Evolutionary conservation across 2,113 vertebrate species (phyloP).

Genomic region (Nannobrachium achirus): DNA sequence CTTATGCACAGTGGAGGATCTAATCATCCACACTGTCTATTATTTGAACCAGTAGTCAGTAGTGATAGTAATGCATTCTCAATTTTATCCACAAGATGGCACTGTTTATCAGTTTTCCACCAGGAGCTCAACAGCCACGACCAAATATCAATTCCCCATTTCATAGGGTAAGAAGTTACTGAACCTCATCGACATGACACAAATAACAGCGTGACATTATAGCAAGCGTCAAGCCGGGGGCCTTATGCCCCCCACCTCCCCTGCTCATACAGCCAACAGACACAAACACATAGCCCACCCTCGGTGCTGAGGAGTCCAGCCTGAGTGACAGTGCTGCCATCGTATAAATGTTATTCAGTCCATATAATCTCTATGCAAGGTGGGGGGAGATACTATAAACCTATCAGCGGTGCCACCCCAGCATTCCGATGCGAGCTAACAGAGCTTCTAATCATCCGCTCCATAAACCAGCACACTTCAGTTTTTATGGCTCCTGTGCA

Average conservation of each 20-base stretch:
- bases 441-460: conserved; percentile 19
- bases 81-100: conserved; percentile 59
- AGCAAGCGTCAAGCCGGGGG: not conserved
- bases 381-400: conserved; percentile 10
- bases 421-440: not conserved
- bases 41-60: not conserved
- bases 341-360: conserved; percentile 11
- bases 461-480: conserved; percentile 10
- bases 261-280: not conserved
- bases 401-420: conserved; percentile 5
- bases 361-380: conserved; percentile 17
- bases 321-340: not conserved
- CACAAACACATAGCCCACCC: not conserved
- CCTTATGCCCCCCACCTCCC: not conserved
- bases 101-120: conserved; percentile 42
- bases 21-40: too few species aligned
- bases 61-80: not conserved
- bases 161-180: not conserved
- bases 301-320: not conserved
- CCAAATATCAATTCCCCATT: not conserved
- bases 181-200: not conserved
- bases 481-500: conserved; percentile 7
- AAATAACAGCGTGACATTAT: conserved; percentile 8
- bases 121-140: too few species aligned
- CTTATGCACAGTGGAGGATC: too few species aligned